Base-by-base conservation (phyloP, 37 sponge, comb jelly and placozoan genomes). In the Spongilla lacustris region DNA sequence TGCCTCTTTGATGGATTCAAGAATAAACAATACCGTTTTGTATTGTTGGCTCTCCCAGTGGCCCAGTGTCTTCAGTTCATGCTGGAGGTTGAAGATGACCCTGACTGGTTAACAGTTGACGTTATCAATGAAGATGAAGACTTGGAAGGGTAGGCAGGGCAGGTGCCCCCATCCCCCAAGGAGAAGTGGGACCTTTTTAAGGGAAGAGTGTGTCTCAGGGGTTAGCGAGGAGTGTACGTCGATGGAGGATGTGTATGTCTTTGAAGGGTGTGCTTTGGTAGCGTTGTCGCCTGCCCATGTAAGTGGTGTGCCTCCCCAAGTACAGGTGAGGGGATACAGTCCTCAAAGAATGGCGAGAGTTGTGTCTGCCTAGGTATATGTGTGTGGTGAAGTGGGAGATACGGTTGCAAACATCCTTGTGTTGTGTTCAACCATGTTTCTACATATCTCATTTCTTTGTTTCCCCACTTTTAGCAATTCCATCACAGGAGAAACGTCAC, bases 111-210 rank as follows among this genome's bases (percentile, higher is more conserved):
- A 3, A 58, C 73, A 2, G 35, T 67, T 50, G 97, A 98, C 75
- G 87, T 85, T 26, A 67, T 89, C 24, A 94, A 89, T 66, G 94
- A 97, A 17, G 97, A 93, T 22, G 99, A 97, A 9, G 94, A 93
- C 24, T 77, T 81, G 50, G 88, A 26, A 27, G 89, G 91, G 79
- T 76, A 90, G 13, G 50, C 73, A 78, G 6, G 41, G 36, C 31
- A 31, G 30, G 66, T 86, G 25, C n/a, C 46, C 46, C 46, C 46
- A 46, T 8, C 8, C 8, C 46, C 8, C 8, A 46, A 46, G 46
- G 4, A 46, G 46, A 46, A 46, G 46, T 46, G 46, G 4, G 4
- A 8, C 8, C 46, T 46, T 46, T 8, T 46, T 46, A 8, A 10
- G 46, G 46, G 46, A 46, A 8, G 46, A 8, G 46, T 8, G 8